Evolutionary conservation across 2,888 invertebrate genomes (phyloP).

Genomic region (Rhodophaea formosa): DNA sequence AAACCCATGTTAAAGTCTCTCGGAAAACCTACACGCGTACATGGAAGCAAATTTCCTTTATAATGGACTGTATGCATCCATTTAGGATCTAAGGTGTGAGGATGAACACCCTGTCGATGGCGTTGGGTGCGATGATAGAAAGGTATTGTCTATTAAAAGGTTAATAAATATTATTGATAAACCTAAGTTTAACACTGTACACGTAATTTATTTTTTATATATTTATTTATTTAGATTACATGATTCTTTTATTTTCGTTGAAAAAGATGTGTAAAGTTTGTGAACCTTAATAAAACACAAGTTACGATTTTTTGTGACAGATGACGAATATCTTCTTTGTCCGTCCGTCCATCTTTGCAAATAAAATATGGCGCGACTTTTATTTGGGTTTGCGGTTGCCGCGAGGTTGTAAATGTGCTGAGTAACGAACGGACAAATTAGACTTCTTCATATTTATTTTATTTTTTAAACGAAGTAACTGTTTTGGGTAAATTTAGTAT

Average conservation of each 20-base stretch:
- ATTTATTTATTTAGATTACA: not conserved
- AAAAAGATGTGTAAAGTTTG: not conserved
- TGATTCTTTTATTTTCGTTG: too few species aligned
- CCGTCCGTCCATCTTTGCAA: slow-evolving; percentile 5
- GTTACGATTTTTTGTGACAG: slow-evolving; percentile 4
- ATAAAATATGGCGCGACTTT: slow-evolving; percentile 8
- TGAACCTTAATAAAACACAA: not conserved
- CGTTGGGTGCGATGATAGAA: too few species aligned
- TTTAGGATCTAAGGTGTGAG: too few species aligned
- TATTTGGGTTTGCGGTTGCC: slow-evolving; percentile 17
- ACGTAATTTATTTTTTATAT: not conserved
- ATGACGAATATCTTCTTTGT: slow-evolving; percentile 14
- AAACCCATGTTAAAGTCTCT: too few species aligned
- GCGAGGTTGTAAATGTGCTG: slow-evolving; percentile 15
- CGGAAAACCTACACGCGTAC: too few species aligned
- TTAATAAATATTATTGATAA: too few species aligned
- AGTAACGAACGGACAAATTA: slow-evolving; percentile 17
- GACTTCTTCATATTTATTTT: slow-evolving; percentile 1
- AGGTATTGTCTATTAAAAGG: too few species aligned
- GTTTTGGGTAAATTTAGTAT: too few species aligned
- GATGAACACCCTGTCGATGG: too few species aligned
- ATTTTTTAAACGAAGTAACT: not conserved
- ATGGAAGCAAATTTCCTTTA: too few species aligned
- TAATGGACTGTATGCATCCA: too few species aligned
- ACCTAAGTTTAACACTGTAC: too few species aligned